Evolutionary conservation across 2,888 invertebrate species (phyloP), one percentile per base, ranked within the genome.

Genomic region (Tenthredo mesomela): DNA sequence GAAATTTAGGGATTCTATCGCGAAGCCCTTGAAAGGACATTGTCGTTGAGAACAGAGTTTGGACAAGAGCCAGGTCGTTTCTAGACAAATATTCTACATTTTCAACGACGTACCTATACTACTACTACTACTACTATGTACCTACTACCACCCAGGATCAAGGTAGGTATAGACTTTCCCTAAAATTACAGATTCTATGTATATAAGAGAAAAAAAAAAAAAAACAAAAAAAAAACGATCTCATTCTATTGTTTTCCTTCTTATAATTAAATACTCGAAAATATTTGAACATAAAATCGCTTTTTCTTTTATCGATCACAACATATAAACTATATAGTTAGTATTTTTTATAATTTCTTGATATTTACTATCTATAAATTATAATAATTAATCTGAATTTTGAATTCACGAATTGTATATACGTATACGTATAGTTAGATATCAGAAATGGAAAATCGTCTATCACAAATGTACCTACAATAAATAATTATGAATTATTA

Each of bases 41-140:
- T 50, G 33, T 61, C 61, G 40, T 61, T 80, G 77, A 77, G 47
- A 77, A 54, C 77, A 50, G 77, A 77, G 40, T 80, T 80, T 80
- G 80, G 80, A 80, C 58, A 80, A 40, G 80, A 50, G 80, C 80
- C 80, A 80, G 61, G 80, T 80, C 61, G 61, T 61, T 80, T 50
- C 58, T 80, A 80, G 80, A 80, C 80, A 80, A 80, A 80, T 80
- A 80, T 80, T 80, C 50, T 58, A 80, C n/a, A 61, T 61, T 73
- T 43, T 21, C 71, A 40, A 37, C 37, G 21, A 18, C 43, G 18
- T 40, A n/a, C n/a, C 7, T 43, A 43, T 29, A 12, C 10, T 1
- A 7, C n/a, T n/a, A 25, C 33, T 33, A 67, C 67, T 29, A 3
- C 10, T 7, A 7, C n/a, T n/a, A 25, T n/a, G n/a, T n/a, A n/a